Evolutionary conservation across 2,888 invertebrate genomes (phyloP).

Genomic region (Cantharis nigra): DNA sequence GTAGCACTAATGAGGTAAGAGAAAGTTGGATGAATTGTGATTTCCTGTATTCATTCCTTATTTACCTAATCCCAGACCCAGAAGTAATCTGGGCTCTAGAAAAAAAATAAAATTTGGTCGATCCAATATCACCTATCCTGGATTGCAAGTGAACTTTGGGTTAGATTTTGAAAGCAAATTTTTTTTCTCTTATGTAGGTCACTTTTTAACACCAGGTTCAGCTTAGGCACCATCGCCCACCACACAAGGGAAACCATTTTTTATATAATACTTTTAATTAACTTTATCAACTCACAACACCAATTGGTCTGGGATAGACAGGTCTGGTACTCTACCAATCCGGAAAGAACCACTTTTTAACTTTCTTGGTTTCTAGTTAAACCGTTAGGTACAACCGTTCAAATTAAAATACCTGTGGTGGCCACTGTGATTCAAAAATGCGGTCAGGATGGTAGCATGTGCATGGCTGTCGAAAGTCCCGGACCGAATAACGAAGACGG

Average conservation of each 20-base stretch:
- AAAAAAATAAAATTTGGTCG: background rate
- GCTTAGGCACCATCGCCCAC: background rate
- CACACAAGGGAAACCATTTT: background rate
- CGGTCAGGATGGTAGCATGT: conserved; percentile 47
- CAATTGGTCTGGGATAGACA: background rate
- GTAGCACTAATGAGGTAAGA: background rate
- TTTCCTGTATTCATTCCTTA: background rate
- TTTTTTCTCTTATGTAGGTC: background rate
- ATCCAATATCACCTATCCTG: background rate
- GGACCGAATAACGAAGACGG: conserved; percentile 43
- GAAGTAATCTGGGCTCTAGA: background rate
- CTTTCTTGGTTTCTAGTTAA: background rate
- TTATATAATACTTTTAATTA: background rate
- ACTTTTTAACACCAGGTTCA: background rate
- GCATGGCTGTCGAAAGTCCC: conserved; percentile 52
- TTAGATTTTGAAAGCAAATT: background rate
- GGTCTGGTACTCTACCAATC: background rate
- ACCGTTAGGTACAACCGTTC: conserved; percentile 46
- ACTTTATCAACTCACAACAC: background rate
- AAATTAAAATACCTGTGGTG: conserved; percentile 55
- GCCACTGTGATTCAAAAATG: conserved; percentile 54
- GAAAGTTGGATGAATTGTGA: background rate
- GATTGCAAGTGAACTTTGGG: background rate
- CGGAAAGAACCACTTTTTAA: background rate
- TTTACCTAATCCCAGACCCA: background rate